Evolutionary conservation across 2,888 invertebrate species (phyloP).

Genomic region (Prosopocoilus inquinatus): DNA sequence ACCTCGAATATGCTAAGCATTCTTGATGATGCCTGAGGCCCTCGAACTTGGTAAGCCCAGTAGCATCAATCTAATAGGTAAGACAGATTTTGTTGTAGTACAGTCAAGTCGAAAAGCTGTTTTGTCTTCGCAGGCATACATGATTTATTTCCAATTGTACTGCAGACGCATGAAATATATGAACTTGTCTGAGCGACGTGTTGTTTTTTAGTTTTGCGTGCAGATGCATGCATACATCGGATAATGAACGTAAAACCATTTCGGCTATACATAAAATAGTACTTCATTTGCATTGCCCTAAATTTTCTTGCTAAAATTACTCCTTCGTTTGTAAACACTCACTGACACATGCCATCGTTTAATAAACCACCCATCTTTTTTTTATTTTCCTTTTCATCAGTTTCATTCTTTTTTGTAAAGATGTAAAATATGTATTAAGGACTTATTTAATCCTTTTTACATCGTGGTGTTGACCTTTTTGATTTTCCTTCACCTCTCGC

Average conservation of each 20-base stretch:
- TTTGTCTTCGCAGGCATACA: conserved; percentile 33
- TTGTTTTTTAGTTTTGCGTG: conserved; percentile 25
- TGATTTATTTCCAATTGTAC: conserved; percentile 38
- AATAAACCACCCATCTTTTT: no score
- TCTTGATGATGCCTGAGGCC: conserved; percentile 25
- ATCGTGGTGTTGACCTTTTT: no score
- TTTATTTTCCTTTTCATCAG: no score
- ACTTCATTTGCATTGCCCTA: conserved; percentile 11
- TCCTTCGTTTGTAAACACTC: not conserved
- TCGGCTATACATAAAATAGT: conserved; percentile 11
- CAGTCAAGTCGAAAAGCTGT: conserved; percentile 38
- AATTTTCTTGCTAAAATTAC: conserved; percentile 1
- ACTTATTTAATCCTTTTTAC: no score
- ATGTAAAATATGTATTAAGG: no score
- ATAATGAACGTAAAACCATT: conserved; percentile 25
- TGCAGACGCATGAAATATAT: conserved; percentile 31
- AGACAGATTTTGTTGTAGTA: conserved; percentile 43
- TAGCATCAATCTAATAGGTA: conserved; percentile 44
- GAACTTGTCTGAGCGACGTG: conserved; percentile 28
- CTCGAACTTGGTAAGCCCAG: conserved; percentile 37
- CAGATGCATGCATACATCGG: conserved; percentile 28
- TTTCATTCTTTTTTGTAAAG: no score
- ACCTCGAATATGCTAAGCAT: not conserved
- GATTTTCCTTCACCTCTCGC: no score
- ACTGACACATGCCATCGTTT: no score